Conservation (phyloP, 2,113 vertebrate species). For the Lipophrys pholis region DNA sequence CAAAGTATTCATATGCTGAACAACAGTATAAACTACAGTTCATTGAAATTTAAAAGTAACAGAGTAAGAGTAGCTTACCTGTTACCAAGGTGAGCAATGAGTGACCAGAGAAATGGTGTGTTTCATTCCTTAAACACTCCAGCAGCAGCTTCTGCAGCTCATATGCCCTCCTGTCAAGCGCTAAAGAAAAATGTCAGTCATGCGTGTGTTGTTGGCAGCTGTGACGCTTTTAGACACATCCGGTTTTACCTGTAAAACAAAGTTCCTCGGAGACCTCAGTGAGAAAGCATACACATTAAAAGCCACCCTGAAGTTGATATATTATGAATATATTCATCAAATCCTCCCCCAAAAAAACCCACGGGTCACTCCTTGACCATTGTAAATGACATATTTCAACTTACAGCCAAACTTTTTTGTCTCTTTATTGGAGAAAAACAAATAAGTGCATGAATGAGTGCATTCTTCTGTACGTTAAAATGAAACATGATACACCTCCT, state of each 20-base stretch:
- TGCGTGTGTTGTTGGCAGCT: not conserved
- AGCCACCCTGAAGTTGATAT: not conserved
- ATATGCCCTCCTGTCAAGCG: too few relatives aligned
- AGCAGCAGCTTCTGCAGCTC: not conserved
- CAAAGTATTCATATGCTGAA: too few relatives aligned
- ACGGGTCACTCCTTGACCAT: not conserved
- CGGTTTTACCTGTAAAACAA: slow-evolving; percentile 65
- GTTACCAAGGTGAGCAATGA: not conserved
- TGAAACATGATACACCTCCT: too few relatives aligned
- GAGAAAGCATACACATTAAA: not conserved
- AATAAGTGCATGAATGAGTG: not conserved
- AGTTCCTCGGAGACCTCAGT: not conserved
- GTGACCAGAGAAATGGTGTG: not conserved
- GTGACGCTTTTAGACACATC: slow-evolving; percentile 10
- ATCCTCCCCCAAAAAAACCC: not conserved
- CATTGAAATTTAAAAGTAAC: not conserved
- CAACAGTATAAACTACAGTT: too few relatives aligned
- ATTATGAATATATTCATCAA: not conserved
- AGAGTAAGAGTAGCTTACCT: not conserved
- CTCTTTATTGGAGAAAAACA: not conserved
- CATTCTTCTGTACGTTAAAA: not conserved
- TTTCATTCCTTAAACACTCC: not conserved
- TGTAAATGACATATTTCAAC: not conserved
- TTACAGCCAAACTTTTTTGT: not conserved
- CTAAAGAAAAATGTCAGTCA: slow-evolving; percentile 15